A percentile compares a stretch with the other conserved stretches of the same genome.
Conservation (phyloP, 2,797 vertebrate species). For the Staurois parvus region DNA sequence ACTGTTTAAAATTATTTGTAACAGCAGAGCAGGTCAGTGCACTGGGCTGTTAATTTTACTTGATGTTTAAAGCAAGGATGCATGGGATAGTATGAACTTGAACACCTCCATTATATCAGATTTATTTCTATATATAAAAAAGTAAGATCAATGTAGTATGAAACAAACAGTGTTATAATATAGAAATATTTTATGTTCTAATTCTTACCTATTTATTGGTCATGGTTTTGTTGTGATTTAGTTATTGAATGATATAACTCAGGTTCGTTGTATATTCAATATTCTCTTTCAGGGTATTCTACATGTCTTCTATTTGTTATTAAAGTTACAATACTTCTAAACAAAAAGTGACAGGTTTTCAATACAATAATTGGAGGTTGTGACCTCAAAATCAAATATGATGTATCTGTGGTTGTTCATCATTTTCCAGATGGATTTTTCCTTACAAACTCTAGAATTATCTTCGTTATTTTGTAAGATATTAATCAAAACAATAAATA, state of each 20-base stretch:
- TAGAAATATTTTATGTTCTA: no score
- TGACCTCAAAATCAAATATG: slow-evolving; percentile 18
- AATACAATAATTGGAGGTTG: slow-evolving; percentile 15
- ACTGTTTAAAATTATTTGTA: no score
- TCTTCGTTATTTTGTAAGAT: background rate
- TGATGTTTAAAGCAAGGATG: no score
- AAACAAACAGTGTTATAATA: background rate
- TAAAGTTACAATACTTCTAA: slow-evolving; percentile 1
- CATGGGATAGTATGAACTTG: no score
- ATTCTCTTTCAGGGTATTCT: background rate
- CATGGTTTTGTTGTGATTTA: background rate
- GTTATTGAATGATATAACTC: background rate
- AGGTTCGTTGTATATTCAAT: background rate
- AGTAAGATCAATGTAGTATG: background rate
- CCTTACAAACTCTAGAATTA: background rate
- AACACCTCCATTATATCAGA: no score
- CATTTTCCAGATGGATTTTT: background rate
- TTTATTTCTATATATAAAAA: no score
- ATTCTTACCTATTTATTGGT: no score
- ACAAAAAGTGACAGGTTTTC: slow-evolving; percentile 18
- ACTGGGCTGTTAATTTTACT: no score
- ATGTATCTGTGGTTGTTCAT: background rate
- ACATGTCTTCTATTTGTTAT: background rate
- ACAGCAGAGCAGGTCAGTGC: no score
- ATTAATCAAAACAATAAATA: background rate